Evolutionary conservation across 2,888 invertebrate genomes (phyloP).

Genomic region (Andrena camellia): DNA sequence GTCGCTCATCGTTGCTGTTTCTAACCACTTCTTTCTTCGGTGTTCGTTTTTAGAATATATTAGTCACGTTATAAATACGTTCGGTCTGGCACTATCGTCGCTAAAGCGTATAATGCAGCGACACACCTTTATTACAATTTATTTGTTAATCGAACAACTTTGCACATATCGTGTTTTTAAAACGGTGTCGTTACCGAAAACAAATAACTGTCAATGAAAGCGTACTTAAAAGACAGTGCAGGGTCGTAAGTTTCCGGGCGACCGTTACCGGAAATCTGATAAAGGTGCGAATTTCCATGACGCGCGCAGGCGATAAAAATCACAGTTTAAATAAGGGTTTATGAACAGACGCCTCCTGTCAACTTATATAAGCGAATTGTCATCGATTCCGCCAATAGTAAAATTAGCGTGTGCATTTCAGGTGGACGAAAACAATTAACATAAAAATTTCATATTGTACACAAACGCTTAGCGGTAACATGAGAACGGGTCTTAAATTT

Average conservation of each 20-base stretch:
- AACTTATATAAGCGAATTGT: conserved; percentile 43
- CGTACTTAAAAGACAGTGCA: conserved; percentile 47
- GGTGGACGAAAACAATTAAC: conserved; percentile 23
- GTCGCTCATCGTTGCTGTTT: conserved; percentile 78
- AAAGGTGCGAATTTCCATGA: conserved; percentile 56
- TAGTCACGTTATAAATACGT: conserved; percentile 47
- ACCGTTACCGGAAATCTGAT: conserved; percentile 62
- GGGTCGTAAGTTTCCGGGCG: conserved; percentile 51
- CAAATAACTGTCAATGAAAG: conserved; percentile 63
- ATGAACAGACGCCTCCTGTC: neutral
- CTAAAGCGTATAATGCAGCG: conserved; percentile 29
- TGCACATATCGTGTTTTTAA: conserved; percentile 10
- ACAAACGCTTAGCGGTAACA: neutral
- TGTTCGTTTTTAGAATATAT: conserved; percentile 20
- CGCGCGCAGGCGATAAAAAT: conserved; percentile 24
- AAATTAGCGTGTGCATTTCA: conserved; percentile 17
- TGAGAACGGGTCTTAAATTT: conserved; percentile 42
- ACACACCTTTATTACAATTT: conserved; percentile 3
- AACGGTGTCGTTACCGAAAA: conserved; percentile 43
- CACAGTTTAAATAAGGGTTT: conserved; percentile 48
- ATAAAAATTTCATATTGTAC: conserved; percentile 14
- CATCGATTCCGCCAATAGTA: conserved; percentile 38
- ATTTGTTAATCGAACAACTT: neutral
- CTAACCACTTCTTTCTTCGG: conserved; percentile 37
- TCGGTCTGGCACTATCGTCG: conserved; percentile 30